Base-by-base conservation (phyloP, 2,113 vertebrate genomes). In the Ageneiosus marmoratus region DNA sequence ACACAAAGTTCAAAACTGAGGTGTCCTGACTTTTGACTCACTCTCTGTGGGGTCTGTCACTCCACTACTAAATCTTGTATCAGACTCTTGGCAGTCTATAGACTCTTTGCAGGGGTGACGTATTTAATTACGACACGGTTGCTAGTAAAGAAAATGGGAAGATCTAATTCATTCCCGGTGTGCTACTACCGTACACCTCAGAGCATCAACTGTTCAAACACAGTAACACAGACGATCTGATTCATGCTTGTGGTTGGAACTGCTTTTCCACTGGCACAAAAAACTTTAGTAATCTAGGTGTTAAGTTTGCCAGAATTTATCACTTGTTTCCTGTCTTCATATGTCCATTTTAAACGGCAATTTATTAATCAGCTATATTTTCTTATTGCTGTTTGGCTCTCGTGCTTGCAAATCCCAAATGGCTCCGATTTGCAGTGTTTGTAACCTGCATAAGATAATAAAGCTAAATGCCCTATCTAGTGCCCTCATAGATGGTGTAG, bases 71-170 rank as follows among this genome's bases (percentile, higher is more conserved):
- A n/a, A 11, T 58, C 24, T 58, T 27, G 56, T 60, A 9, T 27
- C 16, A 48, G 53, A 34, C 74, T 34, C 18, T 34, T 65, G n/a
- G 13, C 56, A 27, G 56, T 37, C 9, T 48, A 5, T 62, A 9
- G 53, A 8, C 32, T 48, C 53, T 62, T 32, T 6, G 7, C n/a
- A 51, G 8, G 22, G 27, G 8, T 27, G 7, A 50, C 8, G 16
- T 65, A 22, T 51, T 34, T 46, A 51, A 79, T 65, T 32, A 48
- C 29, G 22, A 11, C 44, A 79, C 20, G 51, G 44, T 22, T 34
- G 46, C 27, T 79, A 53, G 50, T 80, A 34, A 67, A 48, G 48
- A 79, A 63, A 65, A 29, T 13, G n/a, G 18, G 20, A 60, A 60
- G 56, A 15, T 34, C 15, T 18, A 37, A 37, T 20, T 67, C 18